A percentile compares a stretch with the other conserved stretches of the same genome.
phyloP scores from a whole-genome alignment of 1,140 invertebrate genomes.

The Linepithema humile region DNA sequence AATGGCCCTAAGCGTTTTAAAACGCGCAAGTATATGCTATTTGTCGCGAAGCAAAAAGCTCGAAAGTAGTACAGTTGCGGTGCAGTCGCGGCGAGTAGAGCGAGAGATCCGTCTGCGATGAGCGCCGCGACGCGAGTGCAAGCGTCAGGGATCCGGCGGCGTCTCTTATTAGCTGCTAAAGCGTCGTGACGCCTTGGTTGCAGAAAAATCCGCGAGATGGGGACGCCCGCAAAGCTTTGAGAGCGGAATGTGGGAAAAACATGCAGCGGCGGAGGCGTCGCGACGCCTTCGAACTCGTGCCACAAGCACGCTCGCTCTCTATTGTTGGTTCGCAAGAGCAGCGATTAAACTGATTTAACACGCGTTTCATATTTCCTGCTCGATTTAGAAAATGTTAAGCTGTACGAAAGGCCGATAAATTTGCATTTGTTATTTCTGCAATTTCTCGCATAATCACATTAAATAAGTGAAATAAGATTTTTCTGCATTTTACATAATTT shows the following conservation, averaged over 20 bases:
- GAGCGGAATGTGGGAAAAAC: conserved; percentile 16
- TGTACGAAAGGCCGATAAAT: background rate
- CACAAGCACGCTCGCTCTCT: background rate
- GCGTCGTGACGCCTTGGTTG: conserved; percentile 81
- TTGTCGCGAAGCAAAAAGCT: too few relatives aligned
- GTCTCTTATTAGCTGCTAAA: conserved; percentile 81
- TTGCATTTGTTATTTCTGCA: background rate
- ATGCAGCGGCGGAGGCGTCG: conserved; percentile 25
- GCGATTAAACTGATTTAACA: background rate
- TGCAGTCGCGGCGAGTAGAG: too few relatives aligned
- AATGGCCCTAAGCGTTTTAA: too few relatives aligned
- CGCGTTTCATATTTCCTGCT: background rate
- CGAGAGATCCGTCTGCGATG: conserved; percentile 25
- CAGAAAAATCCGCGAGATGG: conserved; percentile 83
- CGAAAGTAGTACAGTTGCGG: too few relatives aligned
- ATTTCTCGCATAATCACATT: background rate
- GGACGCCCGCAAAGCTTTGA: conserved; percentile 73
- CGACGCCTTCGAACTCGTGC: conserved; percentile 17
- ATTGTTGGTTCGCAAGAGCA: background rate
- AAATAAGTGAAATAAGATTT: background rate
- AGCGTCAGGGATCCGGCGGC: conserved; percentile 35
- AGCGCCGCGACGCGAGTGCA: conserved; percentile 70
- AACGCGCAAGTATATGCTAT: too few relatives aligned
- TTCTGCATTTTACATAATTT: background rate
- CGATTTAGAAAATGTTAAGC: background rate